Percentiles rank a stretch among this genome's conserved stretches.
These are phyloP conservation scores for Bhutanitis thaidina DNA, from an alignment of 2,888 invertebrate genomes.

Conservation along the genomic window DNA sequence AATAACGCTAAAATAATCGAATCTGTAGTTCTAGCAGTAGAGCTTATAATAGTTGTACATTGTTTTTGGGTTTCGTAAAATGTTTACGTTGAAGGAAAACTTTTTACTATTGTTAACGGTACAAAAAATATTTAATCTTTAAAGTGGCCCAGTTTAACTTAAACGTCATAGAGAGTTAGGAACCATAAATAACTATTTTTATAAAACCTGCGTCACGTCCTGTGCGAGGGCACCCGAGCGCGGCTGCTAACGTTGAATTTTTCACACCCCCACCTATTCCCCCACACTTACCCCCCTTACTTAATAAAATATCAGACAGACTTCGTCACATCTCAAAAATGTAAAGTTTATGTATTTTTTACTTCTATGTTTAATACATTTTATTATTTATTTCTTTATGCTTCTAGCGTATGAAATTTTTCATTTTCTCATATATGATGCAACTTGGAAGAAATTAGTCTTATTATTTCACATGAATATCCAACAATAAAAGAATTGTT, in stretches of 20 bases:
- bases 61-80: too few relatives aligned
- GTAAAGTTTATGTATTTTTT: slow-evolving; percentile 24
- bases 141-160: slow-evolving; percentile 15
- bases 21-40: too few relatives aligned
- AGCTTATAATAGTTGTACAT: too few relatives aligned
- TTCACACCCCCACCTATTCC: slow-evolving; percentile 48
- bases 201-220: slow-evolving; percentile 43
- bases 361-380: slow-evolving; percentile 12
- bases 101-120: too few relatives aligned
- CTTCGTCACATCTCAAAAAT: slow-evolving; percentile 63
- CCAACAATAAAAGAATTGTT: too few relatives aligned
- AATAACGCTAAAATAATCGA: too few relatives aligned
- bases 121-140: background rate
- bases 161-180: slow-evolving; percentile 16
- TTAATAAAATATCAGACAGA: slow-evolving; percentile 68
- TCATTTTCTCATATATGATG: background rate
- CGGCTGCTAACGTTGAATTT: slow-evolving; percentile 54
- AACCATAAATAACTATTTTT: slow-evolving; percentile 47
- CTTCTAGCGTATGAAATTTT: background rate
- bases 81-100: too few relatives aligned
- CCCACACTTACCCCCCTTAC: slow-evolving; percentile 36
- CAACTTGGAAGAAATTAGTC: too few relatives aligned
- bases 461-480: too few relatives aligned
- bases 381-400: background rate
- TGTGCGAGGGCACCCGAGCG: slow-evolving; percentile 38